phyloP scores from a whole-genome alignment of 2,113 vertebrate species.

The Esox niger region DNA sequence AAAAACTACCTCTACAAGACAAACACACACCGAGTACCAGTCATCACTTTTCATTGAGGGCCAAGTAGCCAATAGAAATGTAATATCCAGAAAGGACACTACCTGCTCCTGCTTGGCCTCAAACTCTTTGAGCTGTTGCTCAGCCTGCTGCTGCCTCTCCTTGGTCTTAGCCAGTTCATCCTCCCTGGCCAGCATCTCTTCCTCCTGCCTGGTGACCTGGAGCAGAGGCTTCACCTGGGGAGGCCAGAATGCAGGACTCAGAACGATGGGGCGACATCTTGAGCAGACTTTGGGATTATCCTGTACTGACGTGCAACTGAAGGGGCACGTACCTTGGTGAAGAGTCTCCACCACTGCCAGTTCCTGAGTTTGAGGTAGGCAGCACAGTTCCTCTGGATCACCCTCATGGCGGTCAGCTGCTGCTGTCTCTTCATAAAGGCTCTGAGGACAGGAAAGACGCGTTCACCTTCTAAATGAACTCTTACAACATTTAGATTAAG shows the following conservation, averaged over 20 bases:
- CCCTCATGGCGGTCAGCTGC: slow-evolving; percentile 95
- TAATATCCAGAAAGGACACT: neutral
- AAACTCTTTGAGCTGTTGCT: slow-evolving; percentile 84
- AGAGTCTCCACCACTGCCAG: slow-evolving; percentile 99
- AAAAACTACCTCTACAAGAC: too few relatives aligned
- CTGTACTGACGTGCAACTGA: neutral
- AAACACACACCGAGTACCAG: too few relatives aligned
- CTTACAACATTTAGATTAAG: too few relatives aligned
- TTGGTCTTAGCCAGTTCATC: slow-evolving; percentile 88
- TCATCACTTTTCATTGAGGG: too few relatives aligned
- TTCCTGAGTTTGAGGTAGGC: slow-evolving; percentile 97
- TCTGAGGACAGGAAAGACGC: slow-evolving; percentile 57
- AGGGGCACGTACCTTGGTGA: slow-evolving; percentile 89
- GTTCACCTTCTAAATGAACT: too few relatives aligned
- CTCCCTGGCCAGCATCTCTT: slow-evolving; percentile 94
- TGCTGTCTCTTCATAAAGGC: slow-evolving; percentile 94
- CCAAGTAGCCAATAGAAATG: too few relatives aligned
- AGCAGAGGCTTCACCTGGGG: slow-evolving; percentile 92
- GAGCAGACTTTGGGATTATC: neutral
- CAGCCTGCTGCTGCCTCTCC: slow-evolving; percentile 84
- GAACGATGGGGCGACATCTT: neutral
- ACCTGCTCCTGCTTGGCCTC: slow-evolving; percentile 88
- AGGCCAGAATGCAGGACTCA: neutral
- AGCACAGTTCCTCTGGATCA: slow-evolving; percentile 97
- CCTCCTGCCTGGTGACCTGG: slow-evolving; percentile 95